A percentile compares a stretch with the other conserved stretches of the same genome.
Conservation (phyloP, 2,888 invertebrate species). For the Cordilura impudica region DNA sequence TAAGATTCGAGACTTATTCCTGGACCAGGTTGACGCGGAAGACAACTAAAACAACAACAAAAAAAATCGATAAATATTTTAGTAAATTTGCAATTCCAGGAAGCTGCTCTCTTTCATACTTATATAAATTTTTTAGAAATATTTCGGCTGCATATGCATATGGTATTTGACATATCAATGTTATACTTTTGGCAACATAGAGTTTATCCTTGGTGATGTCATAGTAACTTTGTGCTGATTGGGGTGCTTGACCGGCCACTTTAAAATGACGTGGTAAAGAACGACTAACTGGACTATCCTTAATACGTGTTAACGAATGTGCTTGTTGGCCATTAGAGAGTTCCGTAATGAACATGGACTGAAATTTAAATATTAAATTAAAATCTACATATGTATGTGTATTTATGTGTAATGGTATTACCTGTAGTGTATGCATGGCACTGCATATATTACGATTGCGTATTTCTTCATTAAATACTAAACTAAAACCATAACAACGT, state of each 20-base stretch:
- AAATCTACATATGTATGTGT: background rate
- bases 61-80: background rate
- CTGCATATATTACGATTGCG: constrained; percentile 93
- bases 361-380: constrained; percentile 61
- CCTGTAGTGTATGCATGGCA: constrained; percentile 97
- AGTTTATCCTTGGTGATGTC: constrained; percentile 96
- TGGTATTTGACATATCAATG: constrained; percentile 93
- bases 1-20: constrained; percentile 93
- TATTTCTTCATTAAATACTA: constrained; percentile 98
- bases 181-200: constrained; percentile 96
- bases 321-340: constrained; percentile 88
- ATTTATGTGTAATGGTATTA: constrained; percentile 71
- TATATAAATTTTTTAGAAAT: constrained; percentile 92
- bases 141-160: constrained; percentile 91
- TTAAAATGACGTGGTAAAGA: constrained; percentile 94
- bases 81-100: background rate
- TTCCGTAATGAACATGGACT: constrained; percentile 94
- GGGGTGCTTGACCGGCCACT: constrained; percentile 86
- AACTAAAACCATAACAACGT: constrained; percentile 94
- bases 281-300: constrained; percentile 85
- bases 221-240: constrained; percentile 91
- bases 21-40: constrained; percentile 87
- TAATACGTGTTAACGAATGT: constrained; percentile 82
- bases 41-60: constrained; percentile 80
- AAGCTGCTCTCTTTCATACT: constrained; percentile 79